phyloP scores from a whole-genome alignment of 2,113 vertebrate species.

The Falcunculus frontatus region DNA sequence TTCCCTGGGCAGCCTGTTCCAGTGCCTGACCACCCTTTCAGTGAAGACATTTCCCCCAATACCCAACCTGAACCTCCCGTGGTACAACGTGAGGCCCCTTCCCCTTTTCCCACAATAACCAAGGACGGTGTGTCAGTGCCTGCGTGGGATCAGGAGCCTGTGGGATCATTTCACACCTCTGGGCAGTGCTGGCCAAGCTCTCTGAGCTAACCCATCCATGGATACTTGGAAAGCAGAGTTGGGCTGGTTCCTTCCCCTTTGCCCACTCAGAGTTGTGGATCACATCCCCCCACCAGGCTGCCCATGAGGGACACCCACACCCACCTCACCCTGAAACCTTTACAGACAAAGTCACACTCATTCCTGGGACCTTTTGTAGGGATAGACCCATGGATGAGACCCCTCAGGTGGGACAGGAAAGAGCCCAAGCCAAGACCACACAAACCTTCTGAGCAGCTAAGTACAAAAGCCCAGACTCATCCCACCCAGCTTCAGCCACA shows the following conservation, averaged over 20 bases:
- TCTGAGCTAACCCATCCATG: neutral
- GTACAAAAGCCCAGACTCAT: neutral
- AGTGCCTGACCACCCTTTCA: neutral
- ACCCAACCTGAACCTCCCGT: fast-evolving
- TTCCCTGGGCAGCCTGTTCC: neutral
- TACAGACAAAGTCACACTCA: neutral
- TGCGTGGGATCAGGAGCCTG: neutral
- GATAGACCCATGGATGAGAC: neutral
- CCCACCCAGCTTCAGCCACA: neutral
- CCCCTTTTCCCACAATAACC: neutral
- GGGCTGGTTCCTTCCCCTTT: neutral
- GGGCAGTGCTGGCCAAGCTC: neutral
- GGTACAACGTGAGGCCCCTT: neutral
- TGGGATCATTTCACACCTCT: neutral
- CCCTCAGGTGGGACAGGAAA: neutral
- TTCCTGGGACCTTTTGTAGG: neutral
- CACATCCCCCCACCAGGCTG: fast-evolving
- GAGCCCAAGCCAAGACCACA: neutral
- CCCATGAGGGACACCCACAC: fast-evolving
- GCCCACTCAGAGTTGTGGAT: fast-evolving
- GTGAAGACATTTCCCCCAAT: neutral
- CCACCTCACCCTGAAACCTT: neutral
- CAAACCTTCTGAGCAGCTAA: neutral
- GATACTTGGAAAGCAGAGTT: neutral
- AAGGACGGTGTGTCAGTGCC: fast-evolving